Evolutionary conservation across 2,888 invertebrate species (phyloP).

Genomic region (Acronicta psi): DNA sequence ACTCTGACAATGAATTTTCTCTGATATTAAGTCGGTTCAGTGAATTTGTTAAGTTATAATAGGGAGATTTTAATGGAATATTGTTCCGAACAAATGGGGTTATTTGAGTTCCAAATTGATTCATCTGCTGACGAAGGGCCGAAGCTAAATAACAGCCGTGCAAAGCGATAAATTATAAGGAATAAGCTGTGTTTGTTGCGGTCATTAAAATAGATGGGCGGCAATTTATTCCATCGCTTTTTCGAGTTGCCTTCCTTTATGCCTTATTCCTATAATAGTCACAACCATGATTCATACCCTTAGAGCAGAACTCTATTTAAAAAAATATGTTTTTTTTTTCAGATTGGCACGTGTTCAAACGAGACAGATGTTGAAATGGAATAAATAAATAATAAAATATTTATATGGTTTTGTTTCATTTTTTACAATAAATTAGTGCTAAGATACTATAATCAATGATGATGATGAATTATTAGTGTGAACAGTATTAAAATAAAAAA

Average conservation of each 20-base stretch:
- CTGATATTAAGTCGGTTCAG: background rate
- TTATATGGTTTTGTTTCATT: conserved; percentile 14
- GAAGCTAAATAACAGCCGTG: background rate
- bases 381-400: conserved; percentile 19
- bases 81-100: background rate
- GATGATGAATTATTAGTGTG: too few species aligned
- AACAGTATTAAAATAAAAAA: too few species aligned
- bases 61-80: background rate
- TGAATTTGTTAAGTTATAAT: background rate
- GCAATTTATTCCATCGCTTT: too few species aligned
- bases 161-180: background rate
- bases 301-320: too few species aligned
- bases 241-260: too few species aligned
- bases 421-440: too few species aligned
- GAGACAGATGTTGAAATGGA: conserved; percentile 70
- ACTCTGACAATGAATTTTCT: background rate
- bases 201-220: too few species aligned
- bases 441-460: too few species aligned
- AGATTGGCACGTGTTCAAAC: conserved; percentile 80
- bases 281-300: too few species aligned
- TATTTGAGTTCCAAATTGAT: background rate
- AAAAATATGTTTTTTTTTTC: conserved; percentile 62
- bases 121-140: background rate
- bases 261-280: too few species aligned
- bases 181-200: background rate